These are phyloP conservation scores for Mesochorus sp. DNA, from an alignment of 2,888 invertebrate species.

Conservation along the genomic window DNA sequence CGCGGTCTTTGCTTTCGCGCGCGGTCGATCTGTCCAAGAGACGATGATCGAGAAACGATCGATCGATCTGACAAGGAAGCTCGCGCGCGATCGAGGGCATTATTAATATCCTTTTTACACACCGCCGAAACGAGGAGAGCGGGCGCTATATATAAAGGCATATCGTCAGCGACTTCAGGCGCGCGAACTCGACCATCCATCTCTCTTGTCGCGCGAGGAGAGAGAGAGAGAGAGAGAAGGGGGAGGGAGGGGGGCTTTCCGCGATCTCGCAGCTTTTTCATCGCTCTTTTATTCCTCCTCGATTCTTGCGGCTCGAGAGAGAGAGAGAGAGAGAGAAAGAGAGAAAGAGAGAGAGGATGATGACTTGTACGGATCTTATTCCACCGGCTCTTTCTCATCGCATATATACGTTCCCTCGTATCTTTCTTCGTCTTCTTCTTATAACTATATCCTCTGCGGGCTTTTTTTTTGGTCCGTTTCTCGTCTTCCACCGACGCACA, in stretches of 20 bases:
- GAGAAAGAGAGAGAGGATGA: not conserved
- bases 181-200: slow-evolving; percentile 65
- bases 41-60: slow-evolving; percentile 41
- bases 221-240: slow-evolving; percentile 32
- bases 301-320: slow-evolving; percentile 7
- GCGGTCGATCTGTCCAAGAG: slow-evolving; percentile 28
- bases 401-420: slow-evolving; percentile 29
- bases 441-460: no score
- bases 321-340: not conserved
- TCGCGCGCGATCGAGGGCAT: slow-evolving; percentile 58
- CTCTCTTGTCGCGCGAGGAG: slow-evolving; percentile 56
- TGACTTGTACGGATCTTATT: slow-evolving; percentile 33
- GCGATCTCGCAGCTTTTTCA: slow-evolving; percentile 54
- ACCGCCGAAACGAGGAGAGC: slow-evolving; percentile 59
- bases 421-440: slow-evolving; percentile 43
- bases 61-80: slow-evolving; percentile 55
- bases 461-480: slow-evolving; percentile 21
- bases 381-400: slow-evolving; percentile 49
- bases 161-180: slow-evolving; percentile 28
- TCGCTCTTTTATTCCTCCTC: slow-evolving; percentile 32
- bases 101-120: slow-evolving; percentile 67
- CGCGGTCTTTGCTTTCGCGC: not conserved
- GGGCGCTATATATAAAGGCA: slow-evolving; percentile 44
- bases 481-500: slow-evolving; percentile 66
- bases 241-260: slow-evolving; percentile 47